Evolutionary conservation across 2,797 vertebrate species (phyloP).

Genomic region (Sarcoramphus papa): DNA sequence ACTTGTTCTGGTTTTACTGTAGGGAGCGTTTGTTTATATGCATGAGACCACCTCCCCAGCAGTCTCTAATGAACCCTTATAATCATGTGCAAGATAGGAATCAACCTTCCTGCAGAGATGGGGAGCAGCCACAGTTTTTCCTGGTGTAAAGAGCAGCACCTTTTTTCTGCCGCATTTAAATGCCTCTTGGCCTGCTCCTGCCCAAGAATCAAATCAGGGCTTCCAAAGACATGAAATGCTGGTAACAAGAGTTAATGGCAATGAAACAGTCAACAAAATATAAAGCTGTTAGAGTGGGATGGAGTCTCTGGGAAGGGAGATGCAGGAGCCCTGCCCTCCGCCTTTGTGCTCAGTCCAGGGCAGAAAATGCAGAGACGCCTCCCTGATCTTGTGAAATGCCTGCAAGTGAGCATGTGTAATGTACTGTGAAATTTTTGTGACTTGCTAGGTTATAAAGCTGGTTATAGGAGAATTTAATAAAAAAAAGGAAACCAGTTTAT

Average conservation of each 20-base stretch:
- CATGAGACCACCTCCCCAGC: background rate
- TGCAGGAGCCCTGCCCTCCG: background rate
- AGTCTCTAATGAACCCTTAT: background rate
- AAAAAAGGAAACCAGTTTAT: slow-evolving; percentile 64
- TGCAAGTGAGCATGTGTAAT: background rate
- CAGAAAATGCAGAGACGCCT: background rate
- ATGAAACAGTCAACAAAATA: background rate
- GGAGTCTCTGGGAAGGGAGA: background rate
- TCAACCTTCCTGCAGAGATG: background rate
- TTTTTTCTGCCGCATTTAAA: background rate
- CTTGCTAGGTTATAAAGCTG: slow-evolving; percentile 60
- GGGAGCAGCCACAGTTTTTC: background rate
- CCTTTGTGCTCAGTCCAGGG: background rate
- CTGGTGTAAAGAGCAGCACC: accelerated
- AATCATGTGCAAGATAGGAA: accelerated
- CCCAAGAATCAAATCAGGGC: background rate
- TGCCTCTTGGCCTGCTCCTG: background rate
- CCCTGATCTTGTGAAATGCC: slow-evolving; percentile 26
- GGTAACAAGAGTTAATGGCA: background rate
- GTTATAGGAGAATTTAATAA: slow-evolving; percentile 60
- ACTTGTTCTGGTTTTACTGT: accelerated
- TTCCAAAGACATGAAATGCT: background rate
- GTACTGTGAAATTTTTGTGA: slow-evolving; percentile 26
- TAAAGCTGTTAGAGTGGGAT: background rate
- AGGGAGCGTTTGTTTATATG: accelerated